These are phyloP conservation scores for Mylabris phalerata DNA, from an alignment of 1,140 invertebrate genomes.

Conservation along the genomic window DNA sequence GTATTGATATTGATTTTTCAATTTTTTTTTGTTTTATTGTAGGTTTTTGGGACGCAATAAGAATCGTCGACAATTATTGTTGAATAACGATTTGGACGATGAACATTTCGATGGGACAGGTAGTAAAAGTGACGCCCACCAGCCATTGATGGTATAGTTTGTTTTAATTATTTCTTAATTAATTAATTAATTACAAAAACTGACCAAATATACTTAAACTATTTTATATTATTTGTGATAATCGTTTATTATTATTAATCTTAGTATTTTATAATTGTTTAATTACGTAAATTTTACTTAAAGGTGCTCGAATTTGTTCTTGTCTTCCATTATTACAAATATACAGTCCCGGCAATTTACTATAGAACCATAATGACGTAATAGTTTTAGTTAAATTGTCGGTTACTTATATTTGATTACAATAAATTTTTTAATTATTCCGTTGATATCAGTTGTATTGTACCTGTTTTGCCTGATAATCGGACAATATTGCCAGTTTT, in stretches of 20 bases:
- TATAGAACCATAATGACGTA: too few relatives aligned
- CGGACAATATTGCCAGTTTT: conserved; percentile 56
- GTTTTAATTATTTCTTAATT: too few relatives aligned
- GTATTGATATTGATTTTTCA: background rate
- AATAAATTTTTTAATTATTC: too few relatives aligned
- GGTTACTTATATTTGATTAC: too few relatives aligned
- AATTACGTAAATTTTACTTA: too few relatives aligned
- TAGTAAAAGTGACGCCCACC: conserved; percentile 2
- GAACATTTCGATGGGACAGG: background rate
- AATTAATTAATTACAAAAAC: background rate
- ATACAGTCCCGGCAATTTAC: too few relatives aligned
- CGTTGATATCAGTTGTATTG: background rate
- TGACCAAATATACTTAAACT: conserved; percentile 2
- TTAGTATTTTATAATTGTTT: too few relatives aligned
- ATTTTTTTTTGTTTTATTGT: conserved; percentile 2
- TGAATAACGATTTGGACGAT: conserved; percentile 5
- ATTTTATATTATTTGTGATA: conserved; percentile 6
- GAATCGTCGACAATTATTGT: conserved; percentile 4
- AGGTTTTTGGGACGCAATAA: conserved; percentile 9
- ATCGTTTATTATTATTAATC: background rate
- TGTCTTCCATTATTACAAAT: too few relatives aligned
- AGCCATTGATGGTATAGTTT: conserved; percentile 2
- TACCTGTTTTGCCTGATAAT: conserved; percentile 41
- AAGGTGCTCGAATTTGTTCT: too few relatives aligned
- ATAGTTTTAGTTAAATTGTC: too few relatives aligned